Evolutionary conservation across 2,797 vertebrate genomes (phyloP).

Genomic region (Ceryle rudis): DNA sequence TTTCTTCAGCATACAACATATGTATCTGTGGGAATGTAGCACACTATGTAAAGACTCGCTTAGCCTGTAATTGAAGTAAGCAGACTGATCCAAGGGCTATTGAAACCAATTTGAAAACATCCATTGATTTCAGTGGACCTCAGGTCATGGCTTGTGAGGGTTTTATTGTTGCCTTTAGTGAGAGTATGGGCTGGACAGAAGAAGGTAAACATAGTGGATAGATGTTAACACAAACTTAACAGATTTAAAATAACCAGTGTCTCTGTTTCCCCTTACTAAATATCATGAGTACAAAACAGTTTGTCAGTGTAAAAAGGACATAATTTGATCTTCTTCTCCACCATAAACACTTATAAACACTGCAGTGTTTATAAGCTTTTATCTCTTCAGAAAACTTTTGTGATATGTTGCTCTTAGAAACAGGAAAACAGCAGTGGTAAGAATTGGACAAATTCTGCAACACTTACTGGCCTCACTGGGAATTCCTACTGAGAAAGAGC

Average conservation of each 20-base stretch:
- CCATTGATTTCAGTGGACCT: constrained; percentile 46
- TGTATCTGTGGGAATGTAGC: constrained; percentile 39
- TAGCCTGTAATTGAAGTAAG: neutral
- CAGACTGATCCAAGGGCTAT: constrained; percentile 32
- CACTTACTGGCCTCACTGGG: neutral
- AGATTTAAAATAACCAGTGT: neutral
- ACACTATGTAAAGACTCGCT: neutral
- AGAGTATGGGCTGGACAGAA: neutral
- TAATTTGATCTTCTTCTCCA: neutral
- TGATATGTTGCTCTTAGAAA: neutral
- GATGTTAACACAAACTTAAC: constrained; percentile 30
- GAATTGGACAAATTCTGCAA: neutral
- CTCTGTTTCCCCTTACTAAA: neutral
- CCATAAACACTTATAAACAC: neutral
- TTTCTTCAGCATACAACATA: neutral
- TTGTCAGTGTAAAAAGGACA: neutral
- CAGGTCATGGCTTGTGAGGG: constrained; percentile 42
- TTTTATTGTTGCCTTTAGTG: constrained; percentile 48
- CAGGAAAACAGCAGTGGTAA: neutral
- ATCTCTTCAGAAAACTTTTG: neutral
- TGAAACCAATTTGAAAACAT: constrained; percentile 56
- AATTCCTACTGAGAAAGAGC: neutral
- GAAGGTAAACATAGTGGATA: constrained; percentile 22
- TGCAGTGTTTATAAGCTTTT: neutral
- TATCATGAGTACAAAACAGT: neutral